Evolutionary conservation across 2,113 vertebrate genomes (phyloP), one percentile per base, ranked within the genome.

Genomic region (Chrysemys picta): DNA sequence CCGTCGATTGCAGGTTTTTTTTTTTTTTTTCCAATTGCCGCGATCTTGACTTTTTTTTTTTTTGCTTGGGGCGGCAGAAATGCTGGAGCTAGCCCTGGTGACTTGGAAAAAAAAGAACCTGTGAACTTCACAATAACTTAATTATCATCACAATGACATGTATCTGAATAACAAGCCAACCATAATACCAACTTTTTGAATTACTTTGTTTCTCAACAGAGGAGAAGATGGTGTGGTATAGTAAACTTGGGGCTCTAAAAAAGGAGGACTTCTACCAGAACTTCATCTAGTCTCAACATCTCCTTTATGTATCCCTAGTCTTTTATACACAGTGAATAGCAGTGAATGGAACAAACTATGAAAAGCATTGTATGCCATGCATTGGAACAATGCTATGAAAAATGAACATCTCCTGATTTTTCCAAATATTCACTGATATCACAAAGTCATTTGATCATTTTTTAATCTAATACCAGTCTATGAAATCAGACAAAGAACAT

Each of bases 301-400:
- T 96, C 80, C 59, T 89, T 81, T 92, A 89, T 78, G 42, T 85
- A 90, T 84, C 38, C 91, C 81, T 85, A 86, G 87, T 87, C 50
- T 84, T 95, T 9, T 56, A 82, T 80, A 45, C 62, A 56, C 21
- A 72, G 35, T 52, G 47, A 94, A 53, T 47, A 93, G 93, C 62
- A 90, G 91, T 24, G 31, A 65, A 65, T 65, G 6, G 14, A 65
- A 35, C 62, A 94, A 84, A 45, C 27, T 14, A 81, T 53, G 5
- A 65, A 65, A 90, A 4, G 31, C 19, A 81, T 47, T 88, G 24
- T 82, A 45, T 82, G 75, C 17, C 81, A 91, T 2, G 3, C 5
- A 56, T 2, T 42, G 79, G n/a, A 83, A 96, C 86, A 93, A 62
- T 3, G 22, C 25, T 76, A 69, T 21, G 86, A 25, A 82, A 95